These are phyloP conservation scores for Cryptosula pallasiana DNA, from an alignment of 2,888 invertebrate genomes.

Conservation along the genomic window DNA sequence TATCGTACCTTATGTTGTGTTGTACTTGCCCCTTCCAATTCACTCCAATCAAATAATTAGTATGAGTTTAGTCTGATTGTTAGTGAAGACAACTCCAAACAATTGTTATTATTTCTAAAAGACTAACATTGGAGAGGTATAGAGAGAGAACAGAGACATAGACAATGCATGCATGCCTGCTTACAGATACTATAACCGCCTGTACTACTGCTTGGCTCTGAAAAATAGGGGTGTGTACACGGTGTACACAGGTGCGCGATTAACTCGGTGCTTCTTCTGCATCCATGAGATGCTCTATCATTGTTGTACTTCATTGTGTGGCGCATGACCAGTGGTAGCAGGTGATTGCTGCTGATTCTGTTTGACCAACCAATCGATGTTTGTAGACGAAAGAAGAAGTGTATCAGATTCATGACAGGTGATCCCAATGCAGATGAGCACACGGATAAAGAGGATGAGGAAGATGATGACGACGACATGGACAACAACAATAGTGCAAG, in stretches of 20 bases:
- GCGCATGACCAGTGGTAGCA: background rate
- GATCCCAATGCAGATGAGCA: conserved; percentile 33
- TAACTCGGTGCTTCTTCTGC: background rate
- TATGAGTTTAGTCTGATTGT: too few species aligned
- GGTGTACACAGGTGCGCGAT: background rate
- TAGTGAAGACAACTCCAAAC: too few species aligned
- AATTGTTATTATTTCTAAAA: background rate
- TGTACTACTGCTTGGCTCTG: background rate
- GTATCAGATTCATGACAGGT: conserved; percentile 50
- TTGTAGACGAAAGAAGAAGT: conserved; percentile 57
- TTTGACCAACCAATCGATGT: background rate
- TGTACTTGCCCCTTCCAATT: too few species aligned
- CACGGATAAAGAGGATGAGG: conserved; percentile 32
- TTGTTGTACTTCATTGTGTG: background rate
- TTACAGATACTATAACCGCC: background rate
- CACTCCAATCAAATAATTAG: too few species aligned
- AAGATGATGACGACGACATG: conserved; percentile 33
- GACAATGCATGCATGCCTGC: background rate
- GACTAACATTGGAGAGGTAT: background rate
- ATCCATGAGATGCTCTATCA: background rate
- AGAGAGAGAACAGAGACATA: too few species aligned
- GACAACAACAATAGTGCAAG: background rate
- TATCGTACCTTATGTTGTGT: too few species aligned
- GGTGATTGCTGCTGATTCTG: too few species aligned
- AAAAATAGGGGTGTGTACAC: background rate